Conservation (phyloP, 2,113 vertebrate genomes). For the Catharus minimus region DNA sequence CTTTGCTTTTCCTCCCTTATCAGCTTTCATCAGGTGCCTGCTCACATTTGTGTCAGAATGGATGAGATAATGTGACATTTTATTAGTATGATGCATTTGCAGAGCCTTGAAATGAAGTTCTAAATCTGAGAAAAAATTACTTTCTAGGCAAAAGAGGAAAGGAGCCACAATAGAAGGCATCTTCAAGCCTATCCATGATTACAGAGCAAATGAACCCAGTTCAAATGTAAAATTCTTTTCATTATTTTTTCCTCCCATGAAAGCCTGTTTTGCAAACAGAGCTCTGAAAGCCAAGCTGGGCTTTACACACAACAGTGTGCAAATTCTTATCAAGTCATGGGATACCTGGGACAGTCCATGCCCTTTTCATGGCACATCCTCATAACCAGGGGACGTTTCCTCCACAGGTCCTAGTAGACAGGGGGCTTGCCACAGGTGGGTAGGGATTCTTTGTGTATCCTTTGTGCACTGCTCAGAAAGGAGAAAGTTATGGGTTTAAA, state of each 20-base stretch:
- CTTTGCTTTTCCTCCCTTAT: background rate
- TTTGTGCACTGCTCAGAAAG: background rate
- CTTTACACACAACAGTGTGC: background rate
- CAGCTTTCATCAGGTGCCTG: conserved; percentile 26
- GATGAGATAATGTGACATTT: conserved; percentile 31
- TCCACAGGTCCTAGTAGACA: background rate
- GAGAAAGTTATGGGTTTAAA: background rate
- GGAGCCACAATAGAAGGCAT: background rate
- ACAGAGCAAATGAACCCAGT: background rate
- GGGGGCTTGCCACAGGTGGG: background rate
- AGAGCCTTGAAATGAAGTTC: conserved; percentile 36
- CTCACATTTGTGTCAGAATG: background rate
- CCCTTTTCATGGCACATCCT: background rate
- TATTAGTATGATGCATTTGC: conserved; percentile 24
- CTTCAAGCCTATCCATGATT: background rate
- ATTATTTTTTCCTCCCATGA: background rate
- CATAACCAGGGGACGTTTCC: background rate
- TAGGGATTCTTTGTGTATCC: background rate
- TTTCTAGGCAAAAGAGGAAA: background rate
- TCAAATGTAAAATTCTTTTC: background rate
- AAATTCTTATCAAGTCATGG: background rate
- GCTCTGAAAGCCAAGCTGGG: background rate
- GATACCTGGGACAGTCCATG: background rate
- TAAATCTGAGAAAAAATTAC: background rate
- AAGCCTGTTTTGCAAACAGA: background rate